Conservation (phyloP, 1,140 invertebrate genomes). For the Saccostrea cuccullata region DNA sequence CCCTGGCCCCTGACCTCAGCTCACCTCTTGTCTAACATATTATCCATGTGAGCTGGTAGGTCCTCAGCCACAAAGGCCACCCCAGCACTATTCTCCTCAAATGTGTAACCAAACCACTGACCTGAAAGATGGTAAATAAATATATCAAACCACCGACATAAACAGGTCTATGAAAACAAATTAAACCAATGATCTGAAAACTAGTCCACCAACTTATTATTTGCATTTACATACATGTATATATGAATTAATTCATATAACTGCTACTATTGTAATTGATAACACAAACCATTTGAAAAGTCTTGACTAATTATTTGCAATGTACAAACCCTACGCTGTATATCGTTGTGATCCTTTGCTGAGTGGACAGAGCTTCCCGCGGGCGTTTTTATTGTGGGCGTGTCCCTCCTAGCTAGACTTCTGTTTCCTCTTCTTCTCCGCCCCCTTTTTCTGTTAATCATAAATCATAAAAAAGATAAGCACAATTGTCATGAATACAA, state of each 20-base stretch:
- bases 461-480: no score
- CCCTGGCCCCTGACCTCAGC: background rate
- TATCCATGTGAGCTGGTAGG: conserved; percentile 18
- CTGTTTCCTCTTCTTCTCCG: background rate
- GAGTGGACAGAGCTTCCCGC: conserved; percentile 82
- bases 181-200: no score
- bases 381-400: background rate
- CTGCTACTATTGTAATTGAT: background rate
- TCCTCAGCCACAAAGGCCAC: conserved; percentile 75
- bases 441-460: conserved; percentile 1
- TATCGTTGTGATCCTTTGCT: conserved; percentile 91
- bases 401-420: background rate
- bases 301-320: conserved; percentile 86
- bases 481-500: no score
- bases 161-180: no score
- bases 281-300: conserved; percentile 72
- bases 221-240: no score
- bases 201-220: no score
- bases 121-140: conserved; percentile 66
- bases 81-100: conserved; percentile 87
- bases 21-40: conserved; percentile 41
- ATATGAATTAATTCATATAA: no score
- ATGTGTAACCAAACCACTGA: conserved; percentile 89
- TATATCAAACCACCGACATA: no score
- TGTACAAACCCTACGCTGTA: conserved; percentile 92